Percentiles rank a stretch among this genome's conserved stretches.
Conservation (phyloP, 1,140 invertebrate genomes). For the Drosophila tropicalis region DNA sequence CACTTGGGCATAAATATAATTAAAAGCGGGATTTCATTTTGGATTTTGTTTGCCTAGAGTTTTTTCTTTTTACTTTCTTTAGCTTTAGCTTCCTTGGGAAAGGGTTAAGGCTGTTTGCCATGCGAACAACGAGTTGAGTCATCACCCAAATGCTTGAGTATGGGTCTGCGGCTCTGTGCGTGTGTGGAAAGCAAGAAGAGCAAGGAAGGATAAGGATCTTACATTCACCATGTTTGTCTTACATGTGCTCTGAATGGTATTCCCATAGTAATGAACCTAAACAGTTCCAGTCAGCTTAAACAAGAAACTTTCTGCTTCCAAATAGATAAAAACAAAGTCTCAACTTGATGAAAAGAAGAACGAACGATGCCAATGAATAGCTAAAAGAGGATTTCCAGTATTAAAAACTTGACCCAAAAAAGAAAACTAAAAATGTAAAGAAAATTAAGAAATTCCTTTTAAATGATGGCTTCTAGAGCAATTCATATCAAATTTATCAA, state of each 20-base stretch:
- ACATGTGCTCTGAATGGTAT: conserved; percentile 43
- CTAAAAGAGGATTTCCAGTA: not conserved
- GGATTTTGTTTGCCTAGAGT: conserved; percentile 50
- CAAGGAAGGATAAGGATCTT: conserved; percentile 65
- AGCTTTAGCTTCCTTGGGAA: conserved; percentile 28
- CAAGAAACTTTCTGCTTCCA: conserved; percentile 38
- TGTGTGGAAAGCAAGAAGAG: conserved; percentile 32
- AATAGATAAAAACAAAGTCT: conserved; percentile 25
- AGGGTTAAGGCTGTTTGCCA: conserved; percentile 62
- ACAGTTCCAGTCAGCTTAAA: conserved; percentile 38
- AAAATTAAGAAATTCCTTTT: no score
- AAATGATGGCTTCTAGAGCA: no score
- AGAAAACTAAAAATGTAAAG: not conserved
- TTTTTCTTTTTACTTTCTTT: conserved; percentile 6
- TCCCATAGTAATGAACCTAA: conserved; percentile 52
- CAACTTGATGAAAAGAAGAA: conserved; percentile 12
- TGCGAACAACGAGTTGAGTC: conserved; percentile 24
- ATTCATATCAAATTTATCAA: no score
- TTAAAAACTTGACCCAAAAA: not conserved
- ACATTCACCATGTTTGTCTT: conserved; percentile 32
- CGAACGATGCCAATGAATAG: not conserved
- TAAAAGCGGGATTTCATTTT: conserved; percentile 66
- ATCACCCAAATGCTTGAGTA: conserved; percentile 11
- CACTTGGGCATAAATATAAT: conserved; percentile 77
- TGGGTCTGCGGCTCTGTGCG: conserved; percentile 11